phyloP scores from a whole-genome alignment of 2,797 vertebrate species.

The Poecilia velifera region DNA sequence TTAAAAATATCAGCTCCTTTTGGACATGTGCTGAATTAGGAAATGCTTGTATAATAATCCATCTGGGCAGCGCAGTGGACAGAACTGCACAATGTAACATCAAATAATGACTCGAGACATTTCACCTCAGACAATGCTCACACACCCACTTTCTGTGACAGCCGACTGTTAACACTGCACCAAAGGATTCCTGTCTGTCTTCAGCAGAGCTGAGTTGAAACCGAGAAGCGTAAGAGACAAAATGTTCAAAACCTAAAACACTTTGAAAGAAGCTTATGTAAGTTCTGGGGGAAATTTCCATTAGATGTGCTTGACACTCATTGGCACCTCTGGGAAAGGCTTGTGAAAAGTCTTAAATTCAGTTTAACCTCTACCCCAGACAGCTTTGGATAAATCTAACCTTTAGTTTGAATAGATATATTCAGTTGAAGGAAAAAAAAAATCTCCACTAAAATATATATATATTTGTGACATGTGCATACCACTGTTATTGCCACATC shows the following conservation, averaged over 20 bases:
- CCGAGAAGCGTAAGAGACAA: slow-evolving; percentile 34
- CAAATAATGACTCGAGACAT: slow-evolving; percentile 44
- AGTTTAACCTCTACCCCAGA: background rate
- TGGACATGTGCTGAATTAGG: slow-evolving; percentile 8
- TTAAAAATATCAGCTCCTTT: slow-evolving; percentile 8
- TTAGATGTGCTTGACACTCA: background rate
- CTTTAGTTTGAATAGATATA: background rate
- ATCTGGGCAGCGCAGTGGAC: slow-evolving; percentile 18
- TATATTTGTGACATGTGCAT: background rate
- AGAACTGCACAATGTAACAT: slow-evolving; percentile 29
- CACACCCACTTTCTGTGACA: slow-evolving; percentile 54
- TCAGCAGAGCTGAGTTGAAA: slow-evolving; percentile 46
- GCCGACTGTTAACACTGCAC: slow-evolving; percentile 61
- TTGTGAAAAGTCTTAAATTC: background rate
- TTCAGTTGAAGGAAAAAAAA: background rate
- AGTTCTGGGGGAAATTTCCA: background rate
- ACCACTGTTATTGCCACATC: background rate
- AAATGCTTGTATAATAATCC: slow-evolving; percentile 9
- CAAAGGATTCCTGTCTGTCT: slow-evolving; percentile 51
- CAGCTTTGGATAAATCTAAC: background rate
- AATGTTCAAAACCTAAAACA: slow-evolving; percentile 13
- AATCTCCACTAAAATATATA: background rate
- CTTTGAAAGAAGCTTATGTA: background rate
- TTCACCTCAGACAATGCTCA: slow-evolving; percentile 32
- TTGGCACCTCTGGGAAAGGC: background rate